Evolutionary conservation across 2,888 invertebrate species (phyloP), one percentile per base, ranked within the genome.

Genomic region (Hoplodrina ambigua): DNA sequence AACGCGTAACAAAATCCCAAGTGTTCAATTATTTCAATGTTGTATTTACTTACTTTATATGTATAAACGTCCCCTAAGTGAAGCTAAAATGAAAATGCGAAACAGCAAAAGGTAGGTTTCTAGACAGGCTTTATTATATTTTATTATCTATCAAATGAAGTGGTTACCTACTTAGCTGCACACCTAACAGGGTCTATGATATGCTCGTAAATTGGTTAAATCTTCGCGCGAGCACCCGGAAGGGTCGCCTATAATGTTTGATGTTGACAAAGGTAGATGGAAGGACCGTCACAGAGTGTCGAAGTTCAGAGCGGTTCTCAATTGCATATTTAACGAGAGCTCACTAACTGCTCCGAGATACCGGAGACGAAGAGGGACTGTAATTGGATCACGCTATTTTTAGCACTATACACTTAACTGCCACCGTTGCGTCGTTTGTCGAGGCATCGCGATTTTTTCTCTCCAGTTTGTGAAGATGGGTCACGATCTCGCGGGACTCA

Each of bases 251-350:
- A 53, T 68, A 63, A 75, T 64, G 70, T 77, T 71, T 65, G 64
- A 68, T 72, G 68, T 71, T 70, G 78, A 83, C 70, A 78, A 75
- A 73, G 78, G 69, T 70, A 68, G 67, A 79, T 79, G 62, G 73
- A 77, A 71, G 80, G 78, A 67, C 55, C 46, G 63, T 59, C 78
- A 65, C 46, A 57, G 60, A 64, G 55, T 65, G 68, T 68, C 61
- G 53, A 56, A 62, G 63, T 60, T 75, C 64, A 59, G 67, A 37
- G 49, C 56, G 57, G 30, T 53, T 80, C 74, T 76, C 81, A 85
- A 86, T 88, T 92, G 90, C 89, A 93, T 92, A 88, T 91, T 92
- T 91, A 92, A 92, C 87, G 89, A 90, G 87, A 82, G 78, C 85
- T 87, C 83, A 81, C 87, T 87, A 88, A 89, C 88, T 89, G 87